Base-by-base conservation (phyloP, 2,113 vertebrate genomes). In the Nothobranchius kuhntae region DNA sequence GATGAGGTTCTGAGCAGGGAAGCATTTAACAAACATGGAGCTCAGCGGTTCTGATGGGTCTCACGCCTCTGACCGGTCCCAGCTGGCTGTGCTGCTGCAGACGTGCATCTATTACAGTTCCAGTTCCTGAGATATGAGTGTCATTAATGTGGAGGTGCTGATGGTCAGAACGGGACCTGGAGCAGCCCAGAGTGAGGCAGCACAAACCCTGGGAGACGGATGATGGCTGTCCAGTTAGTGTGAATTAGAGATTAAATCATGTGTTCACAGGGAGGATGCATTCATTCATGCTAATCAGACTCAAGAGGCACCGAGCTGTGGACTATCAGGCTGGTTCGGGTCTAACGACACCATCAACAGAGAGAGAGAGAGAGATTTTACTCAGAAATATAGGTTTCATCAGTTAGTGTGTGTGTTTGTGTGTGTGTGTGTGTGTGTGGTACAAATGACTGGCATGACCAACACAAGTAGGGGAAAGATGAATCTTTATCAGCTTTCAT, bases 131-230 rank as follows among this genome's bases (percentile, higher is more conserved):
- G 40, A 72, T 10, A 78, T 70, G 65, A 59, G 58, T 24, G 53
- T 63, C 54, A 57, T 54, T 78, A 78, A 78, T 72, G 57, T 69
- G 48, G 59, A 63, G 64, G 52, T 71, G 38, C 47, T 36, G 61
- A 57, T 7, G 74, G 59, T 46, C 62, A 35, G 58, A 68, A 42
- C 73, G 64, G 52, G 63, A 21, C 53, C 53, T n/a, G 45, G 59
- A 55, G 54, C 47, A 52, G 64, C n/a, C 51, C 24, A 51, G 17
- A 51, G n/a, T 9, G 47, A 52, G 54, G 15, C 40, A 10, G 48
- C 17, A 11, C n/a, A 58, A 21, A 26, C 54, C 13, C 45, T 0
- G 26, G 53, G 65, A 52, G 59, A 68, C 30, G 9, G 58, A 59
- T 2, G 38, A 63, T 9, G 60, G 30, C 63, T 53, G 58, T 45